These are phyloP conservation scores for Enteromius treurensis DNA, from an alignment of 2,797 vertebrate species.

Conservation along the genomic window DNA sequence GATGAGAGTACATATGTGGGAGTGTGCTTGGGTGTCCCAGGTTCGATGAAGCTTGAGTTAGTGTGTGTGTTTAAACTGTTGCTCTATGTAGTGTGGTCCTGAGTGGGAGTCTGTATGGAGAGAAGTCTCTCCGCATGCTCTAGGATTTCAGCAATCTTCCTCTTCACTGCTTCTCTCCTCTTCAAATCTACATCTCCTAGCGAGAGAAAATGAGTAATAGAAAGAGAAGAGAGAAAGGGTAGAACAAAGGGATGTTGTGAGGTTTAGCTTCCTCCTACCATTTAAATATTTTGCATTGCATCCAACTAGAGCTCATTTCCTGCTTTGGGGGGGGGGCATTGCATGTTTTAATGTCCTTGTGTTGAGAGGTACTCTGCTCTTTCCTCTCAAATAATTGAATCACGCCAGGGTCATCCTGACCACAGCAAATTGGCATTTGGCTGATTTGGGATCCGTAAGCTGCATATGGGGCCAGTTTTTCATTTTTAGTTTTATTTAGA, in stretches of 20 bases:
- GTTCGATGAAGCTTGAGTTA: conserved; percentile 30
- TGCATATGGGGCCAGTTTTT: background rate
- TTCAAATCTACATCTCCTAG: conserved; percentile 80
- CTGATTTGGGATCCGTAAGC: conserved; percentile 13
- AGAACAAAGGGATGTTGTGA: conserved; percentile 10
- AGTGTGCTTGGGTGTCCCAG: conserved; percentile 36
- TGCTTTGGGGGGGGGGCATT: background rate
- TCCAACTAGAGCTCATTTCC: conserved; percentile 29
- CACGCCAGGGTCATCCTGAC: conserved; percentile 14
- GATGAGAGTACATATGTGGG: conserved; percentile 32
- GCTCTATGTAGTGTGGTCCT: conserved; percentile 54
- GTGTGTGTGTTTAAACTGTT: conserved; percentile 28
- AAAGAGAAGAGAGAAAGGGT: conserved; percentile 25
- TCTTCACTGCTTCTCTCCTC: conserved; percentile 83
- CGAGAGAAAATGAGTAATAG: conserved; percentile 25
- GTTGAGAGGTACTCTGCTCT: conserved; percentile 30
- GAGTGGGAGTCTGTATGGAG: conserved; percentile 68
- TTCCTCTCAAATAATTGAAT: conserved; percentile 13
- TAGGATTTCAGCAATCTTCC: conserved; percentile 83
- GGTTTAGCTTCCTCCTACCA: background rate
- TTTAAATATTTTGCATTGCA: conserved; percentile 18
- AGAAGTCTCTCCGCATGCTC: conserved; percentile 83
- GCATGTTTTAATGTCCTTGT: background rate
- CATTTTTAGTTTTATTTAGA: background rate
- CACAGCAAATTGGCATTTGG: conserved; percentile 9